Evolutionary conservation across 2,888 invertebrate genomes (phyloP).

Genomic region (Oeneis ivallda): DNA sequence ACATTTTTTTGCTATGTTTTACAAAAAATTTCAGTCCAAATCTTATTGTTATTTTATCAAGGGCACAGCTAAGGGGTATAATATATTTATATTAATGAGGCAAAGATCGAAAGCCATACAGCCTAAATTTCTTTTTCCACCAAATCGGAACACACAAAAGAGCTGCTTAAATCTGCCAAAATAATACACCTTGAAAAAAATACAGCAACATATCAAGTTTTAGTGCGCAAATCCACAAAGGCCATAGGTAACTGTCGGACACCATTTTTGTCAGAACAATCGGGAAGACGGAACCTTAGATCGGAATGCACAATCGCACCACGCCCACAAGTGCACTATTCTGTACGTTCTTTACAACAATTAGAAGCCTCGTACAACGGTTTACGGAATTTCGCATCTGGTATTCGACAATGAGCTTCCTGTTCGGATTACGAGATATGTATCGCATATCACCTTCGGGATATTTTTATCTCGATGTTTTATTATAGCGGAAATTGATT

Average conservation of each 20-base stretch:
- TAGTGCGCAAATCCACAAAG: slow-evolving; percentile 15
- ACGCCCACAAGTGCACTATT: slow-evolving; percentile 72
- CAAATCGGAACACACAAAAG: not conserved
- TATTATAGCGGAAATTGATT: slow-evolving; percentile 44
- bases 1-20: too few relatives aligned
- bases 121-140: not conserved
- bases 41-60: not conserved
- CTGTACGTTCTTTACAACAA: slow-evolving; percentile 51
- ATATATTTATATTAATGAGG: not conserved
- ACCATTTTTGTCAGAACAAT: slow-evolving; percentile 46
- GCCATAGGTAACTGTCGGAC: slow-evolving; percentile 40
- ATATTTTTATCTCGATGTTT: slow-evolving; percentile 59
- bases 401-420: slow-evolving; percentile 73
- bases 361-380: slow-evolving; percentile 50
- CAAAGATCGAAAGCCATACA: slow-evolving; percentile 8
- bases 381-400: slow-evolving; percentile 78
- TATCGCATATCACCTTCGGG: slow-evolving; percentile 69
- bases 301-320: slow-evolving; percentile 63
- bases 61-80: too few relatives aligned
- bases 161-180: slow-evolving; percentile 14
- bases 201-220: slow-evolving; percentile 10
- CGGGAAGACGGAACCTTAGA: slow-evolving; percentile 56
- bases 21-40: too few relatives aligned
- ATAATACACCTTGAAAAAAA: slow-evolving; percentile 8
- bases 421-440: slow-evolving; percentile 78